These are phyloP conservation scores for Brienomyrus longianalis DNA, from an alignment of 2,113 vertebrate species.

Conservation along the genomic window DNA sequence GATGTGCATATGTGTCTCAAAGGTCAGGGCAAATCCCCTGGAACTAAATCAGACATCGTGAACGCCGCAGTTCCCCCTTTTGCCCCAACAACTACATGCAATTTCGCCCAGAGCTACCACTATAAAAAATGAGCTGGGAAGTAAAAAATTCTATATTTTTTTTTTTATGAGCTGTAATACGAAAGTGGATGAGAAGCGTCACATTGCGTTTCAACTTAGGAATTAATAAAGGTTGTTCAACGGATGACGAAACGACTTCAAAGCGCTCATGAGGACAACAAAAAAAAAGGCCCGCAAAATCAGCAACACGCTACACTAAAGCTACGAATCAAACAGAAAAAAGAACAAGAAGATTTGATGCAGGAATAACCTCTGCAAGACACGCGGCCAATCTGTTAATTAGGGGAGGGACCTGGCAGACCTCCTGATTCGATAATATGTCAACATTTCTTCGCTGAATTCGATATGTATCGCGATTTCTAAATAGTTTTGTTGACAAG, in stretches of 20 bases:
- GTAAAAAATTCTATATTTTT: background rate
- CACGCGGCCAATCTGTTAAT: background rate
- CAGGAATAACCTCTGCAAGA: background rate
- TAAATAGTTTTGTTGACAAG: background rate
- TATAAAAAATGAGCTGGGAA: background rate
- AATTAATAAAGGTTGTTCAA: conserved; percentile 7
- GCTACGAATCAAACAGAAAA: background rate
- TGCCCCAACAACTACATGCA: background rate
- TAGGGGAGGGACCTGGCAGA: background rate
- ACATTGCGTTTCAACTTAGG: background rate
- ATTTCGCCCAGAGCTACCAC: background rate
- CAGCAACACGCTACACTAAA: no score
- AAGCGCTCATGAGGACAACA: background rate
- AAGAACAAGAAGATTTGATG: background rate
- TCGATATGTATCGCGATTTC: background rate
- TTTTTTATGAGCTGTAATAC: background rate
- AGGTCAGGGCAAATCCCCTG: background rate
- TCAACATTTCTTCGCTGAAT: no score
- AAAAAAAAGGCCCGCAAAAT: conserved; percentile 16
- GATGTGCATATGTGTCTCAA: background rate
- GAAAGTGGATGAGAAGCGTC: background rate
- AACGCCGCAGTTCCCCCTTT: background rate
- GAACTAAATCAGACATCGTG: background rate
- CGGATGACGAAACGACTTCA: conserved; percentile 3
- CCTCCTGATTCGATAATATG: no score